phyloP scores from a whole-genome alignment of 2,888 invertebrate genomes.

The Rotaria macrura region DNA sequence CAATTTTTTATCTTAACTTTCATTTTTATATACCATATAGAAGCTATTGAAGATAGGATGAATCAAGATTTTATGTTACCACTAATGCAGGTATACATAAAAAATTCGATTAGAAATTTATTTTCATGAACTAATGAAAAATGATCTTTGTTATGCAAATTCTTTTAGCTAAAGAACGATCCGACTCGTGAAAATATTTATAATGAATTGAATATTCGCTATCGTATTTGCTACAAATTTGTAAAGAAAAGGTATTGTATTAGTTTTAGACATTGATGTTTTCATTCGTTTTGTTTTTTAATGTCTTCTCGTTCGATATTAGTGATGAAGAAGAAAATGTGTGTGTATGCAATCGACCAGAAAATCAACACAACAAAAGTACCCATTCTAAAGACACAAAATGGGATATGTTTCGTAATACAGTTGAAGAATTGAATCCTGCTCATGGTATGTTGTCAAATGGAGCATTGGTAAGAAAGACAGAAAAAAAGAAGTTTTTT shows the following conservation, averaged over 20 bases:
- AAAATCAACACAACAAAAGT: background rate
- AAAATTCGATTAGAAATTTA: too few species aligned
- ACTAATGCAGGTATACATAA: too few species aligned
- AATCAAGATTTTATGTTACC: too few species aligned
- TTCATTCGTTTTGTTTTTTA: background rate
- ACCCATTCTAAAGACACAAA: background rate
- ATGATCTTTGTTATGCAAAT: too few species aligned
- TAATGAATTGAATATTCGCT: background rate
- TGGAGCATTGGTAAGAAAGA: background rate
- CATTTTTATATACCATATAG: too few species aligned
- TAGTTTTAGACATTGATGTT: background rate
- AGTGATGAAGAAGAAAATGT: background rate
- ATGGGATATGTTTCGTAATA: background rate
- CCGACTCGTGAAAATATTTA: background rate
- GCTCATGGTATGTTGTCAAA: background rate
- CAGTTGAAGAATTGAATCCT: background rate
- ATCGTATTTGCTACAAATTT: background rate
- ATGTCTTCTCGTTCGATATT: too few species aligned
- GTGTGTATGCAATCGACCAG: background rate
- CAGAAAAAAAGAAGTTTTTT: background rate
- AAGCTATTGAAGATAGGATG: too few species aligned
- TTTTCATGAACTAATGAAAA: too few species aligned
- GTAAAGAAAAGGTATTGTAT: background rate
- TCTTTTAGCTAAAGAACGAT: too few species aligned
- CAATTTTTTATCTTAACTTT: too few species aligned